Percentiles rank a stretch among this genome's conserved stretches.
These are phyloP conservation scores for Drosophila neocordata DNA, from an alignment of 1,140 invertebrate species.

Conservation along the genomic window DNA sequence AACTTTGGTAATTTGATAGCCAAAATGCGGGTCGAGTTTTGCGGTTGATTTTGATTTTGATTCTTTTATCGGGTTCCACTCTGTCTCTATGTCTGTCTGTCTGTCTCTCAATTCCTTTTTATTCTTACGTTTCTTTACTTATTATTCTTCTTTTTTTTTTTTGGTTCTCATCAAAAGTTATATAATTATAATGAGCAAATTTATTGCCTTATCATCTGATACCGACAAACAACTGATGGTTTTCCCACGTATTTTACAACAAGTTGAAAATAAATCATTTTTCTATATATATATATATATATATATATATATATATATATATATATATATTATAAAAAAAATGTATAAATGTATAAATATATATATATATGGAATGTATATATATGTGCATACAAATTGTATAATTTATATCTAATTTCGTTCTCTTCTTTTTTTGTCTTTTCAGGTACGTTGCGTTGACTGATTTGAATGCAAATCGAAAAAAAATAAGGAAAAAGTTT, in stretches of 20 bases:
- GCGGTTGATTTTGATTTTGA: conserved; percentile 47
- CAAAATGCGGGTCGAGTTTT: conserved; percentile 58
- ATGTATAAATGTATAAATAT: conserved; percentile 12
- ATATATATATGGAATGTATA: conserved; percentile 39
- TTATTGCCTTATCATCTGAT: conserved; percentile 41
- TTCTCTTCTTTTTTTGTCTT: conserved; percentile 31
- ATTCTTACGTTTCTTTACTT: no score
- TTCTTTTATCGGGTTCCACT: not conserved
- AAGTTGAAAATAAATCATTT: conserved; percentile 34
- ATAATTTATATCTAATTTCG: conserved; percentile 4
- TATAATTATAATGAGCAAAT: conserved; percentile 14
- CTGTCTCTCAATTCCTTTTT: not conserved
- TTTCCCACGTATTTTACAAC: conserved; percentile 25
- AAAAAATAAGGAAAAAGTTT: conserved; percentile 31
- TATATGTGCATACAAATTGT: conserved; percentile 48
- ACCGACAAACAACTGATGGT: conserved; percentile 36
- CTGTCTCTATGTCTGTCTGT: not conserved
- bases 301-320: not conserved
- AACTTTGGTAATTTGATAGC: conserved; percentile 67
- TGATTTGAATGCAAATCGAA: conserved; percentile 60
- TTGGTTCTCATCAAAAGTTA: conserved; percentile 9
- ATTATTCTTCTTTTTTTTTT: conserved; percentile 3
- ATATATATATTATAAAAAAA: conserved; percentile 32
- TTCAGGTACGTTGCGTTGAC: conserved; percentile 46
- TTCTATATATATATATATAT: conserved; percentile 11